Conservation (phyloP, 2,797 vertebrate genomes). For the Siniperca undulata region DNA sequence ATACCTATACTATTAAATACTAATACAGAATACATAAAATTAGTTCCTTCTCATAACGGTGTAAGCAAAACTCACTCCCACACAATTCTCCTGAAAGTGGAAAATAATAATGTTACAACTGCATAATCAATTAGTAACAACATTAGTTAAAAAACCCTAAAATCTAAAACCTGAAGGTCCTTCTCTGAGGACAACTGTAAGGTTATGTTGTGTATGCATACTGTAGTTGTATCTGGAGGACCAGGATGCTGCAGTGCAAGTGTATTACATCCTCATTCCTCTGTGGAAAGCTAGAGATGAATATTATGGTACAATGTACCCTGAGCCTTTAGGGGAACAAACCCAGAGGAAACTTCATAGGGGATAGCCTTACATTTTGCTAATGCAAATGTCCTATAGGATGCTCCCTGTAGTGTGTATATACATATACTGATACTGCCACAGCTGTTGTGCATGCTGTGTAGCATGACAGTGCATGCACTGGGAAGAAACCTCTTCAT, state of each 20-base stretch:
- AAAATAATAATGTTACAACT: not conserved
- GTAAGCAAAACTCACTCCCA: not conserved
- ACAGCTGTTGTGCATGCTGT: not conserved
- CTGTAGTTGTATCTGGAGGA: not conserved
- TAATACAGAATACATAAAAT: not conserved
- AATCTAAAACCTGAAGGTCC: not conserved
- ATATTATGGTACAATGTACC: not conserved
- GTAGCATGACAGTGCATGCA: not conserved
- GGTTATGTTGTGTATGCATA: not conserved
- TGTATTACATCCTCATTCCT: not conserved
- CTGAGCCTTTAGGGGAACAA: not conserved
- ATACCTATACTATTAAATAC: not conserved
- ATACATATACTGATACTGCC: not conserved
- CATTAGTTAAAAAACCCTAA: not conserved
- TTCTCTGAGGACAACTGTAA: not conserved
- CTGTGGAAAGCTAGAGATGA: not conserved
- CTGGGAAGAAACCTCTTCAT: not conserved
- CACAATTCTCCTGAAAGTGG: not conserved
- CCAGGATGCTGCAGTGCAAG: not conserved
- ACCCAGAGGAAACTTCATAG: not conserved
- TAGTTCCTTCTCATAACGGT: not conserved
- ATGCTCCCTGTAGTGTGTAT: not conserved
- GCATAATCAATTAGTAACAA: not conserved
- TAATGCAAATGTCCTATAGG: not conserved
- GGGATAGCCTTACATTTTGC: not conserved